Evolutionary conservation across 2,113 vertebrate genomes (phyloP).

Genomic region (Asarcornis scutulata): DNA sequence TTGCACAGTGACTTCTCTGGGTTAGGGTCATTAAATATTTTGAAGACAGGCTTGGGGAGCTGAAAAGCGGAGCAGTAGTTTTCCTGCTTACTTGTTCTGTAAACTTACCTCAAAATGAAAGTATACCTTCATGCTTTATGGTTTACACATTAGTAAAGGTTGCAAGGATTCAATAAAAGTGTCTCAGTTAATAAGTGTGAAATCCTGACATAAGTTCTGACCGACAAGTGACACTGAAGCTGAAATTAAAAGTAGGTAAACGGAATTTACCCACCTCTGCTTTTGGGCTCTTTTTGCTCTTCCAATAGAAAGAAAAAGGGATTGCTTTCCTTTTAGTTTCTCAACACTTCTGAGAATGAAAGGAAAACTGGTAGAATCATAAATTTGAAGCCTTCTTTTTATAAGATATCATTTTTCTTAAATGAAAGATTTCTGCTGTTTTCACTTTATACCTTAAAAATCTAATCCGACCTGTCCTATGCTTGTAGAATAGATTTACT

Average conservation of each 20-base stretch:
- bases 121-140: not conserved
- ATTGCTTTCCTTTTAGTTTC: not conserved
- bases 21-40: not conserved
- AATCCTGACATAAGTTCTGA: not conserved
- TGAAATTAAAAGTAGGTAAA: not conserved
- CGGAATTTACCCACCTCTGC: not conserved
- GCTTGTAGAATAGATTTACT: not conserved
- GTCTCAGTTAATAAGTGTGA: not conserved
- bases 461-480: not conserved
- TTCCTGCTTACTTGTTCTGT: not conserved
- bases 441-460: not conserved
- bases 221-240: not conserved
- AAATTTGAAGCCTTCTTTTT: not conserved
- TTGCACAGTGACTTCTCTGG: not conserved
- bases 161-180: not conserved
- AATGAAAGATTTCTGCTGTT: not conserved
- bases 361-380: fast-evolving
- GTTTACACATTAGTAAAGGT: not conserved
- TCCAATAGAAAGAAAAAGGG: not conserved
- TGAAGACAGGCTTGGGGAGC: not conserved
- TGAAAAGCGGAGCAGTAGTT: not conserved
- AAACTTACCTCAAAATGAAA: not conserved
- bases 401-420: not conserved
- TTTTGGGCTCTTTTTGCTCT: not conserved
- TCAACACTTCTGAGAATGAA: not conserved